Conservation (phyloP, 2,113 vertebrate species). For the Platysternon megacephalum region DNA sequence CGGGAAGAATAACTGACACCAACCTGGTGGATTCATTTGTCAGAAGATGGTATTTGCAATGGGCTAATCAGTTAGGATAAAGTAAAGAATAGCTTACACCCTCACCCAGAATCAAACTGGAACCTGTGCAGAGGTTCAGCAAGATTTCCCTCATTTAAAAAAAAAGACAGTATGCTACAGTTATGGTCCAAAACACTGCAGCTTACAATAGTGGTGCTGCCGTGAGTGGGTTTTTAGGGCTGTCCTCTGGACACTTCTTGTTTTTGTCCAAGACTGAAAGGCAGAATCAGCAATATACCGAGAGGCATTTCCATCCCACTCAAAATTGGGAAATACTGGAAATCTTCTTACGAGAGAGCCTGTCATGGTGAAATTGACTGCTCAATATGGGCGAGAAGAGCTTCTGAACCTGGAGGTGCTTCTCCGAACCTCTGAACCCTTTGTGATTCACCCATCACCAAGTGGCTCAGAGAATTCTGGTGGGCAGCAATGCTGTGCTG, state of each 20-base stretch:
- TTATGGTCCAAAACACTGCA: background rate
- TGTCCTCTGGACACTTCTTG: background rate
- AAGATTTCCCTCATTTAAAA: background rate
- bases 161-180: background rate
- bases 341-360: background rate
- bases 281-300: background rate
- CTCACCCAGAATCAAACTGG: background rate
- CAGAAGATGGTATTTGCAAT: background rate
- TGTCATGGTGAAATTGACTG: background rate
- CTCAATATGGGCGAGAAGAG: background rate
- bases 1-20: background rate
- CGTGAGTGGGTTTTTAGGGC: background rate
- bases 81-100: background rate
- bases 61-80: background rate
- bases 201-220: background rate
- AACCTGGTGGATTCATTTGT: background rate
- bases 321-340: background rate
- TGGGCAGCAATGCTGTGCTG: background rate
- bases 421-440: background rate
- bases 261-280: background rate
- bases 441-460: background rate
- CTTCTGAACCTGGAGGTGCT: background rate
- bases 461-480: background rate
- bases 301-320: background rate
- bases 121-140: background rate